Evolutionary conservation across 2,113 vertebrate species (phyloP), one percentile per base, ranked within the genome.

Genomic region (pig (Sus scrofa)): DNA sequence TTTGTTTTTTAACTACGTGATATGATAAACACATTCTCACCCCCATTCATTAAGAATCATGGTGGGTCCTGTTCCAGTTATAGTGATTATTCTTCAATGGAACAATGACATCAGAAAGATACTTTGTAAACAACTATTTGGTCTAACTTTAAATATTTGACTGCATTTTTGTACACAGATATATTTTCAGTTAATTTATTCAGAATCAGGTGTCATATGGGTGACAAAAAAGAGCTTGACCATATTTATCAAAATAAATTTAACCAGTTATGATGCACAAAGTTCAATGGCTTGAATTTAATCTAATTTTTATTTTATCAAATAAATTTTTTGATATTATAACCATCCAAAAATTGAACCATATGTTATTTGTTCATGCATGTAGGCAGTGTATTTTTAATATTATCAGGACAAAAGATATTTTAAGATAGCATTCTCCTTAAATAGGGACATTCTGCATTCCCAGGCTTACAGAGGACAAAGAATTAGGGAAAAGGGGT

Each of bases 181-280:
- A 77, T 85, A 62, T 32, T 77, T 83, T 90, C 22, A 86, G 70
- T 62, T 78, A 34, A 62, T 20, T 84, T 32, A 73, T 71, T 71
- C 39, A 87, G 85, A 86, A 4, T 26, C 19, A 84, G 18, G 37
- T 75, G 14, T 52, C 22, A 60, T 34, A n/a, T 74, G 3, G 24
- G 26, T 56, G 79, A 62, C 62, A 83, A 54, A 44, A 90, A 81
- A 86, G 27, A 65, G 27, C 89, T 81, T 73, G 19, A 63, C 30
- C 86, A 67, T 82, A 56, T 95, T 91, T 24, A 50, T 65, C 9
- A 52, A 81, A 50, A 68, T 87, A 18, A 95, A 34, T 63, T 92
- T 74, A 71, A 65, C 30, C 12, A 81, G 58, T 82, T 89, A 65
- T 39, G 58, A 13, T 19, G 14, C 20, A 73, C 6, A 44, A 44